Evolutionary conservation across 1,140 invertebrate genomes (phyloP), one percentile per base, ranked within the genome.

Genomic region (Orchesella cincta): DNA sequence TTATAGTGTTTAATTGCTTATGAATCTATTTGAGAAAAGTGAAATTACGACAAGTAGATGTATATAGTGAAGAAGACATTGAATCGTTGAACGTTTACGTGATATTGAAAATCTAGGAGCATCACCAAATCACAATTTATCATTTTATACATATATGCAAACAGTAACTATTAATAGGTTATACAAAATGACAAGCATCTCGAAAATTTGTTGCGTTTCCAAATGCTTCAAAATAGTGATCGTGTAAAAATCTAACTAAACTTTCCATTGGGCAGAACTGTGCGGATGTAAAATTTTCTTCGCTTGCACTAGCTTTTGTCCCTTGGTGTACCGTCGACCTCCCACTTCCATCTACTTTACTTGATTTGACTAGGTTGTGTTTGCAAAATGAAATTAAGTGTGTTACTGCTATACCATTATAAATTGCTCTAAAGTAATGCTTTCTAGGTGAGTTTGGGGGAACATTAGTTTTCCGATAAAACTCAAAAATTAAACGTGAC

Each of bases 341-440:
- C 5, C 12, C 8, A 35, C 5, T 67, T 31, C 35, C 26, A 18
- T 77, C 74, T 34, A 71, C 76, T 23, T 75, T 79, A 1, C 75
- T 62, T 23, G 80, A 75, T 29, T 74, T 76, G 54, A 83, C 35
- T 12, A 77, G 71, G 54, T 77, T 81, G 29, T 88, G 88, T 80
- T 88, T 90, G 84, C 95, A 98, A 84, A 97, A 96, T 67, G 88
- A 89, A 26, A 95, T 88, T 77, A 90, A 89, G 83, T 90, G 89
- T 0, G 96, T 98, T 0, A 95, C 89, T 85, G 96, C 94, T 77
- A 90, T 89, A 0, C 96, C 96, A 84, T 97, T 96, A 79, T 93
- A 91, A 29, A 98, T 85, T 0, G 96, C 86, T 0, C 93, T 89
- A 81, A 96, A 94, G 83, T 92, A 93, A 84, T 91, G 93, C 83